Evolutionary conservation across 2,888 invertebrate species (phyloP).

Genomic region (Mythimna vitellina): DNA sequence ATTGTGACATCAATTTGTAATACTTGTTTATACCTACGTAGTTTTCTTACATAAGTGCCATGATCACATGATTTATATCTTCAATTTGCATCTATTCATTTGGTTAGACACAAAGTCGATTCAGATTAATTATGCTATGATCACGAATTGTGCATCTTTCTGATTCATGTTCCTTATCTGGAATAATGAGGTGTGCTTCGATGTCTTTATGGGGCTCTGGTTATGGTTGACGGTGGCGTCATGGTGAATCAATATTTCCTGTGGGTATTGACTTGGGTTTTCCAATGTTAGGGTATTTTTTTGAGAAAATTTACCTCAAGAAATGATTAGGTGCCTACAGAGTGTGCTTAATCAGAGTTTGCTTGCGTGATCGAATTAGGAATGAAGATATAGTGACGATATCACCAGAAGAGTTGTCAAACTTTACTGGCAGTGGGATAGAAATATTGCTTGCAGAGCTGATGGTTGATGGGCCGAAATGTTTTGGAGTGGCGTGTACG

Average conservation of each 20-base stretch:
- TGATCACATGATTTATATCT: slow-evolving; percentile 43
- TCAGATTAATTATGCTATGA: slow-evolving; percentile 8
- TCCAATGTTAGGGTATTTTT: neutral
- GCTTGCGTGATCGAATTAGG: no score
- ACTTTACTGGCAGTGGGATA: no score
- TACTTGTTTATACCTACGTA: slow-evolving; percentile 15
- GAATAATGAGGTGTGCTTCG: slow-evolving; percentile 22
- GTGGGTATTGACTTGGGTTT: neutral
- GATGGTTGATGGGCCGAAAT: no score
- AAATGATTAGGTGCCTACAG: neutral
- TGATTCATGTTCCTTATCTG: slow-evolving; percentile 26
- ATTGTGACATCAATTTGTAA: slow-evolving; percentile 41
- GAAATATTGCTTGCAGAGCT: no score
- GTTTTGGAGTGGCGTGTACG: no score
- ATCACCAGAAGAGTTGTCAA: no score
- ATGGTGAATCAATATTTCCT: slow-evolving; percentile 6
- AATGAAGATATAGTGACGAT: no score
- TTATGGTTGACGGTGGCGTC: slow-evolving; percentile 1
- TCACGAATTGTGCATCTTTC: slow-evolving; percentile 31
- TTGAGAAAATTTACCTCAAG: neutral
- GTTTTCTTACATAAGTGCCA: slow-evolving; percentile 29
- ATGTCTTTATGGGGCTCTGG: neutral
- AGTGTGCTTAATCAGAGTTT: no score
- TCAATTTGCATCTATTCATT: slow-evolving; percentile 27
- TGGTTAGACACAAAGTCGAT: slow-evolving; percentile 20